These are phyloP conservation scores for Nothoprocta pentlandii DNA, from an alignment of 2,113 vertebrate genomes.

Conservation along the genomic window DNA sequence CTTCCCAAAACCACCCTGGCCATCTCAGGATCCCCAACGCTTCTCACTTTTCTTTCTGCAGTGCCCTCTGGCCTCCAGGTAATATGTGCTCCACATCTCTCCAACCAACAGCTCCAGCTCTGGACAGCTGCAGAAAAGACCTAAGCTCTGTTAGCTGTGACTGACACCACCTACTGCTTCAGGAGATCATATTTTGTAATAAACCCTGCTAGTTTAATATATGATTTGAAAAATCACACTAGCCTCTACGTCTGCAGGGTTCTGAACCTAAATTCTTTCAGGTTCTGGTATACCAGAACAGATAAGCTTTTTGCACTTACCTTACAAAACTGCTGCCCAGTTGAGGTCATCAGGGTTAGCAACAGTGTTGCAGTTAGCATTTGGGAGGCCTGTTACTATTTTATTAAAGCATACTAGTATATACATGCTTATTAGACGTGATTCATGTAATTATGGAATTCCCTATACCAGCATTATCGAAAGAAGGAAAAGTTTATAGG, in stretches of 20 bases:
- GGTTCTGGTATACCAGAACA: not conserved
- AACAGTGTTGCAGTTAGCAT: not conserved
- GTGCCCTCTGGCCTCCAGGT: not conserved
- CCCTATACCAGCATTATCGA: not conserved
- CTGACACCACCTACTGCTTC: not conserved
- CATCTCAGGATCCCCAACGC: not conserved
- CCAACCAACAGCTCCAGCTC: not conserved
- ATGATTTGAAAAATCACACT: not conserved
- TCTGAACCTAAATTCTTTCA: not conserved
- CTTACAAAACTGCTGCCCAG: not conserved
- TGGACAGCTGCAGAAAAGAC: not conserved
- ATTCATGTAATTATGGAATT: not conserved
- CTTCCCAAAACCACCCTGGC: not conserved
- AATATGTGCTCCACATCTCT: accelerated
- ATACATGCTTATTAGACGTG: not conserved
- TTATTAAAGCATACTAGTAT: not conserved
- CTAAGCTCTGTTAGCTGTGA: not conserved
- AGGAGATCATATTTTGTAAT: not conserved
- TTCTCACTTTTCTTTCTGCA: not conserved
- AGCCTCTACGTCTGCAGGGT: not conserved
- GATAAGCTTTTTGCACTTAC: not conserved
- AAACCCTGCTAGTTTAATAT: not conserved
- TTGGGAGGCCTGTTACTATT: not conserved
- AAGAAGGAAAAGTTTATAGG: not conserved
- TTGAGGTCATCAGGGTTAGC: not conserved